These are phyloP conservation scores for Lophochroa leadbeateri DNA, from an alignment of 2,113 vertebrate genomes.

Conservation along the genomic window DNA sequence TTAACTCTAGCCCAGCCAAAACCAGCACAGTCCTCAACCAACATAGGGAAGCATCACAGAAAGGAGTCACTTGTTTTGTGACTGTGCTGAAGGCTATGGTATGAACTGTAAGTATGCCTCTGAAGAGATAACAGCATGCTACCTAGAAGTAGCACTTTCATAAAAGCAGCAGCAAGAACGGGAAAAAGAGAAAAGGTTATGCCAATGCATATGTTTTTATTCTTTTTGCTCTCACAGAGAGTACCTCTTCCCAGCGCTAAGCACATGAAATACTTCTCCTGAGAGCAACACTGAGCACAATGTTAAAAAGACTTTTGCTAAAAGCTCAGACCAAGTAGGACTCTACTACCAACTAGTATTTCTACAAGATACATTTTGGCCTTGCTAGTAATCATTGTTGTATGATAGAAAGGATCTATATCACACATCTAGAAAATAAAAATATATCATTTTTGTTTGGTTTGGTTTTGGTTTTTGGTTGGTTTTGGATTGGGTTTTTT, in stretches of 20 bases:
- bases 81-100: not conserved
- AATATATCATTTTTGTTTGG: not conserved
- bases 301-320: not conserved
- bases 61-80: not conserved
- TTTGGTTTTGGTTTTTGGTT: not conserved
- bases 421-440: not conserved
- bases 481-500: not conserved
- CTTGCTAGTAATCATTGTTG: not conserved
- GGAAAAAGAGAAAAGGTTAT: not conserved
- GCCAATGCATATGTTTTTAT: not conserved
- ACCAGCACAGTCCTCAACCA: not conserved
- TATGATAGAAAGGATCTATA: not conserved
- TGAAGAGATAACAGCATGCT: not conserved
- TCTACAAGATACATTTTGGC: not conserved
- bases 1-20: not conserved
- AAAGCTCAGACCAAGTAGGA: not conserved
- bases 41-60: not conserved
- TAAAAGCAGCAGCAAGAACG: not conserved
- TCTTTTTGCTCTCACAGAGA: not conserved
- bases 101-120: not conserved
- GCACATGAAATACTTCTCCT: not conserved
- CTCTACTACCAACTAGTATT: not conserved
- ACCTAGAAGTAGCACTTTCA: not conserved
- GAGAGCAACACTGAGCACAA: not conserved
- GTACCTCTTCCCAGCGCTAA: not conserved